Conservation (phyloP, 2,797 vertebrate species). For the Rhyacichthys aspro region DNA sequence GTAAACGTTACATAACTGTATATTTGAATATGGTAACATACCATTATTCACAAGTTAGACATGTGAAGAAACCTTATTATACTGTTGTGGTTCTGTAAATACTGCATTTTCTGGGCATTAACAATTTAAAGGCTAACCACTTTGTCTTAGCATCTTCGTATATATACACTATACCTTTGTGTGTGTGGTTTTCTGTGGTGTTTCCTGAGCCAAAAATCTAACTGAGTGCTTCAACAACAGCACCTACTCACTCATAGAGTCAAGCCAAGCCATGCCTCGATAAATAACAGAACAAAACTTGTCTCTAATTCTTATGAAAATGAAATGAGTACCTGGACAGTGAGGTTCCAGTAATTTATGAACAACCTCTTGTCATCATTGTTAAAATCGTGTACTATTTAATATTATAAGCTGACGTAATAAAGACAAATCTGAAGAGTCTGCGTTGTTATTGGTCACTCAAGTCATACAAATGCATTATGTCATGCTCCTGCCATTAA, state of each 20-base stretch:
- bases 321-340: slow-evolving; percentile 5
- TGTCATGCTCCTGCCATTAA: too few relatives aligned
- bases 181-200: slow-evolving; percentile 53
- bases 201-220: slow-evolving; percentile 69
- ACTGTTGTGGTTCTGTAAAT: slow-evolving; percentile 68
- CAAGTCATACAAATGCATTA: too few relatives aligned
- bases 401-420: too few relatives aligned
- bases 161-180: slow-evolving; percentile 33
- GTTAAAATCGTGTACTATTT: too few relatives aligned
- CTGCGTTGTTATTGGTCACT: too few relatives aligned
- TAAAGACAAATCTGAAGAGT: too few relatives aligned
- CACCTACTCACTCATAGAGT: slow-evolving; percentile 60
- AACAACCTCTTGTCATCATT: too few relatives aligned
- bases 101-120: slow-evolving; percentile 67
- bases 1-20: slow-evolving; percentile 5
- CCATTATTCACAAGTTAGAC: slow-evolving; percentile 20
- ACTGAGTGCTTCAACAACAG: slow-evolving; percentile 62
- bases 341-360: too few relatives aligned
- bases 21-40: slow-evolving; percentile 1
- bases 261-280: slow-evolving; percentile 36
- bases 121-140: slow-evolving; percentile 67
- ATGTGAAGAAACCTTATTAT: slow-evolving; percentile 17
- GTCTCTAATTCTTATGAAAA: slow-evolving; percentile 35
- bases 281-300: slow-evolving; percentile 56
- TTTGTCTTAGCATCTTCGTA: slow-evolving; percentile 37